A percentile compares a stretch with the other conserved stretches of the same genome.
phyloP scores from a whole-genome alignment of 2,797 vertebrate species.

The Eleutherodactylus coqui region DNA sequence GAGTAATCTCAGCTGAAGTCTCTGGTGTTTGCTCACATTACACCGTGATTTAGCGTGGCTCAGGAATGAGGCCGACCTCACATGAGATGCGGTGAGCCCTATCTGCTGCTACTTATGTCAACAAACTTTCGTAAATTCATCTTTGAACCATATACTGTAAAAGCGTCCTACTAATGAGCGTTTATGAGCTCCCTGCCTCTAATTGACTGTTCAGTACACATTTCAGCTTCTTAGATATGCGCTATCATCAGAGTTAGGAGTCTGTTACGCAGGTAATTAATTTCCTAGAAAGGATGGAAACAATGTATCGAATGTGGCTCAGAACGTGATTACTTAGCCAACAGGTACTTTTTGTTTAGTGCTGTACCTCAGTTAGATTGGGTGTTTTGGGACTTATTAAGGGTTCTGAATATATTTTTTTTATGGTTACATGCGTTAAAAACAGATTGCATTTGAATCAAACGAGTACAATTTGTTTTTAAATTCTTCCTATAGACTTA shows the following conservation, averaged over 20 bases:
- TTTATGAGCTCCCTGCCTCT: slow-evolving; percentile 39
- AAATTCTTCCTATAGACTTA: no score
- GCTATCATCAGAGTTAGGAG: background rate
- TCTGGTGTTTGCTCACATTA: background rate
- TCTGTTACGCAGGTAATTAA: slow-evolving; percentile 37
- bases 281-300: background rate
- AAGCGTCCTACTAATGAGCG: slow-evolving; percentile 50
- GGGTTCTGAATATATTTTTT: no score
- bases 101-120: slow-evolving; percentile 21
- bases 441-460: no score
- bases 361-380: background rate
- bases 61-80: slow-evolving; percentile 10
- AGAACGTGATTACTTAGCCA: background rate
- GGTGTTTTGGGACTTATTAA: no score
- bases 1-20: slow-evolving; percentile 8
- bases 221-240: slow-evolving; percentile 19
- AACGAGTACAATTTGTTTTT: no score
- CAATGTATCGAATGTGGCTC: slow-evolving; percentile 5
- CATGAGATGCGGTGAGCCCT: slow-evolving; percentile 20
- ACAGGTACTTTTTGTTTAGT: background rate
- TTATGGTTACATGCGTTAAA: no score
- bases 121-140: slow-evolving; percentile 58
- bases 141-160: slow-evolving; percentile 55
- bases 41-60: slow-evolving; percentile 16
- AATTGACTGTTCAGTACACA: slow-evolving; percentile 51